phyloP scores from a whole-genome alignment of 1,140 invertebrate genomes.

The Callitettix versicolor region DNA sequence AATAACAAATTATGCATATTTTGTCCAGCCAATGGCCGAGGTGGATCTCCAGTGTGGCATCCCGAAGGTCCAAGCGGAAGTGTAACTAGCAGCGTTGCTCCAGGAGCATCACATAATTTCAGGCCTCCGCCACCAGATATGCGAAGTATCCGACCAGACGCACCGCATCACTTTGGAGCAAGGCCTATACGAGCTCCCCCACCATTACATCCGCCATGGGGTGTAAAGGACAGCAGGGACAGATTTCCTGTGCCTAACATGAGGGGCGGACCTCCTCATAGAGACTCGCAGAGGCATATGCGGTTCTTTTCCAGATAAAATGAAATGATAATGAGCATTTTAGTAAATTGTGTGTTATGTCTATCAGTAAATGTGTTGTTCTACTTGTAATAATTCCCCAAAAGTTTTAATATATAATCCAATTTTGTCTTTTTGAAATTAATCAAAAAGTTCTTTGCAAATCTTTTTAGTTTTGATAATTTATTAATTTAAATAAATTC shows the following conservation, averaged over 20 bases:
- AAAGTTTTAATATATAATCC: no score
- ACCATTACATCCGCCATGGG: background rate
- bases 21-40: background rate
- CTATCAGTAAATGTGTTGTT: no score
- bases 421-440: no score
- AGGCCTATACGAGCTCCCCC: background rate
- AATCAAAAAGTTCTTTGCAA: no score
- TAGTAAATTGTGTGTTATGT: no score
- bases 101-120: background rate
- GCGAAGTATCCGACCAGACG: background rate
- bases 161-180: background rate
- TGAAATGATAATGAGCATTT: no score
- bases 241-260: background rate
- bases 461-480: no score
- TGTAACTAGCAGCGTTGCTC: background rate
- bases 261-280: slow-evolving; percentile 1
- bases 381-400: no score
- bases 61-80: background rate
- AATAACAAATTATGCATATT: no score
- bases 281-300: background rate
- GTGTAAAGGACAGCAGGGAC: background rate
- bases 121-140: slow-evolving; percentile 3
- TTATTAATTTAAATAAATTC: no score
- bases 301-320: slow-evolving; percentile 6
- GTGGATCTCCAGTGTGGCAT: background rate